Conservation (phyloP, 2,888 invertebrate species). For the Minunthozetes semirufus region DNA sequence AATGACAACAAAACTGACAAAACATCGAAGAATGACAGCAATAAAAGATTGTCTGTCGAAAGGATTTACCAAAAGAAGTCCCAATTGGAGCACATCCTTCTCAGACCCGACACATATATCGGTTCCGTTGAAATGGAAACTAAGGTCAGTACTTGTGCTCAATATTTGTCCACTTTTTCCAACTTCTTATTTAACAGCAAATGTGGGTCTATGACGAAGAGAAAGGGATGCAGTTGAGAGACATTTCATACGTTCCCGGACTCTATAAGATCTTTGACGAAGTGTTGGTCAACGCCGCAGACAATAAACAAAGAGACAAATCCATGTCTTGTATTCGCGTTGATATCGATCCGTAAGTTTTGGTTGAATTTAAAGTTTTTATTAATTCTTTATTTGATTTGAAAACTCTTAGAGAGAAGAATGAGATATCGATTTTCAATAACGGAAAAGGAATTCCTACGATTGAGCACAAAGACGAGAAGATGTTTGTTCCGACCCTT, state of each 20-base stretch:
- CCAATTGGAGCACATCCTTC: constrained; percentile 91
- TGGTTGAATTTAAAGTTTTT: neutral
- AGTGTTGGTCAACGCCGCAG: constrained; percentile 97
- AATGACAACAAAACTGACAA: neutral
- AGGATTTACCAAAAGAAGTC: constrained; percentile 97
- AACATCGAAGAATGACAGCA: neutral
- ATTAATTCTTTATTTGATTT: constrained; percentile 27
- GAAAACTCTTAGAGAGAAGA: constrained; percentile 64
- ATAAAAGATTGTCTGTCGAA: constrained; percentile 59
- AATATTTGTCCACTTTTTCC: too few relatives aligned
- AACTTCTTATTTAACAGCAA: constrained; percentile 52
- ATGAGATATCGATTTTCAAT: constrained; percentile 87
- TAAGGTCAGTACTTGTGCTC: constrained; percentile 39
- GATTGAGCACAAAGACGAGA: constrained; percentile 92
- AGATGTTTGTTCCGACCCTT: constrained; percentile 98
- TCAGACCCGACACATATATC: constrained; percentile 97
- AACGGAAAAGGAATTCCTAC: constrained; percentile 98
- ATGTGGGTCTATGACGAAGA: constrained; percentile 91
- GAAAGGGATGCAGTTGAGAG: constrained; percentile 66
- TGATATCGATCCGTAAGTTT: constrained; percentile 62
- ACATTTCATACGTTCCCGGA: constrained; percentile 89
- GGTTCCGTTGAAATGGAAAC: constrained; percentile 58
- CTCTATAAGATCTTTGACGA: constrained; percentile 99
- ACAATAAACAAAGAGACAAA: constrained; percentile 89
- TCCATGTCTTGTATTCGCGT: constrained; percentile 86